These are phyloP conservation scores for Pogona vitticeps DNA, from an alignment of 2,113 vertebrate species.

Conservation along the genomic window DNA sequence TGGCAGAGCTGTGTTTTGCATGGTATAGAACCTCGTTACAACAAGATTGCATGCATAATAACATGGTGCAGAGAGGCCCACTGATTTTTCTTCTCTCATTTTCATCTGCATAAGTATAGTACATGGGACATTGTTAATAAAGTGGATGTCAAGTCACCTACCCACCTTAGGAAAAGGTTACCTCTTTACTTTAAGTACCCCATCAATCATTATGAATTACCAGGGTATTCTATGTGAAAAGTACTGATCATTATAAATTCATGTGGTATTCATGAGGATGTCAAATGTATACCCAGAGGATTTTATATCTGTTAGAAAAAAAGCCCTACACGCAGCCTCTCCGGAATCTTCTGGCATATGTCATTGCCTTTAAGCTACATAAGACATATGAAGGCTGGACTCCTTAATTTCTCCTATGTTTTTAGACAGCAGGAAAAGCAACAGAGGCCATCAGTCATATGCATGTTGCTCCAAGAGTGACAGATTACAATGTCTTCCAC, in stretches of 20 bases:
- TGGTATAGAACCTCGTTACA: conserved; percentile 23
- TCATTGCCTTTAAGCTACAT: conserved; percentile 11
- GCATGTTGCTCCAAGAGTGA: conserved; percentile 31
- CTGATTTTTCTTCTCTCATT: conserved; percentile 34
- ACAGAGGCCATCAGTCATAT: conserved; percentile 24
- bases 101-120: conserved; percentile 53
- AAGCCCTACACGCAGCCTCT: conserved; percentile 46
- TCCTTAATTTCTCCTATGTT: conserved; percentile 26
- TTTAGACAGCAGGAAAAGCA: conserved; percentile 34
- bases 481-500: background rate
- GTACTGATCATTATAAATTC: conserved; percentile 63
- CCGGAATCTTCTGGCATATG: conserved; percentile 23
- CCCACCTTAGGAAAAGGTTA: conserved; percentile 61
- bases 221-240: conserved; percentile 59
- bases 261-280: conserved; percentile 60
- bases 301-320: conserved; percentile 38
- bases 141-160: conserved; percentile 51
- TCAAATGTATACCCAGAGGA: conserved; percentile 56
- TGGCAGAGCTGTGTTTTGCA: conserved; percentile 33
- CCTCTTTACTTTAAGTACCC: conserved; percentile 59
- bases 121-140: conserved; percentile 58
- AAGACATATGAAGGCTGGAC: background rate
- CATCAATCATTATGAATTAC: conserved; percentile 64
- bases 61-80: conserved; percentile 29
- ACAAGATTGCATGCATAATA: conserved; percentile 31